A percentile compares a stretch with the other conserved stretches of the same genome.
phyloP scores from a whole-genome alignment of 2,888 invertebrate genomes.

The Pseudolycoriella hygida region DNA sequence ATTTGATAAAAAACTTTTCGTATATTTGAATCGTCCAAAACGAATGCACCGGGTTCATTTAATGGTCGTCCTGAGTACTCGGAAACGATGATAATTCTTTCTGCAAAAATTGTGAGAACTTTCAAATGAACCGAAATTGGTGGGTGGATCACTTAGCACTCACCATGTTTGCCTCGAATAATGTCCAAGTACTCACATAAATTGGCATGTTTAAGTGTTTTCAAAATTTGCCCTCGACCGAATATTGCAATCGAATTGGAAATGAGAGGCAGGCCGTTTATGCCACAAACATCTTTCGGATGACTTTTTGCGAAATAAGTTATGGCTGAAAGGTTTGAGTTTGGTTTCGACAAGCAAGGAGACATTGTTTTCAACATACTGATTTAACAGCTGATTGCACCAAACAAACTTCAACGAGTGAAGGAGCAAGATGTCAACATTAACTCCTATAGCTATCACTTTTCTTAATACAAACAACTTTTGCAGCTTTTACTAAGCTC shows the following conservation, averaged over 20 bases:
- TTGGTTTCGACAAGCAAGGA: conserved; percentile 2
- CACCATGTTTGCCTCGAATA: conserved; percentile 86
- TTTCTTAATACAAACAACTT: too few relatives aligned
- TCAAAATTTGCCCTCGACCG: conserved; percentile 70
- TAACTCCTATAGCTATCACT: too few relatives aligned
- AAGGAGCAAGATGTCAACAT: too few relatives aligned
- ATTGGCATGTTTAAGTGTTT: conserved; percentile 59
- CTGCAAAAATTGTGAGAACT: conserved; percentile 30
- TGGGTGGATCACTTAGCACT: conserved; percentile 9
- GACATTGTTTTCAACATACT: neutral
- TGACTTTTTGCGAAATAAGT: conserved; percentile 86
- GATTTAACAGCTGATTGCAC: too few relatives aligned
- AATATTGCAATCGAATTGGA: conserved; percentile 91
- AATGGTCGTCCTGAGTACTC: conserved; percentile 48
- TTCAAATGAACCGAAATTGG: conserved; percentile 2
- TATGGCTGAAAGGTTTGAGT: conserved; percentile 48
- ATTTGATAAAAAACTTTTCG: conserved; percentile 54
- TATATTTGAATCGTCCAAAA: conserved; percentile 21
- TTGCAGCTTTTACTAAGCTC: too few relatives aligned
- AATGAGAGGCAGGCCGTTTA: conserved; percentile 88
- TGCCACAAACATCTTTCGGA: conserved; percentile 80
- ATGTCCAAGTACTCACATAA: conserved; percentile 84
- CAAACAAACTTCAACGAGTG: too few relatives aligned
- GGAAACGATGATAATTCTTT: conserved; percentile 65
- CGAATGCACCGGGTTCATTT: conserved; percentile 22